phyloP scores from a whole-genome alignment of 2,797 vertebrate species.

The Dryobates pubescens region DNA sequence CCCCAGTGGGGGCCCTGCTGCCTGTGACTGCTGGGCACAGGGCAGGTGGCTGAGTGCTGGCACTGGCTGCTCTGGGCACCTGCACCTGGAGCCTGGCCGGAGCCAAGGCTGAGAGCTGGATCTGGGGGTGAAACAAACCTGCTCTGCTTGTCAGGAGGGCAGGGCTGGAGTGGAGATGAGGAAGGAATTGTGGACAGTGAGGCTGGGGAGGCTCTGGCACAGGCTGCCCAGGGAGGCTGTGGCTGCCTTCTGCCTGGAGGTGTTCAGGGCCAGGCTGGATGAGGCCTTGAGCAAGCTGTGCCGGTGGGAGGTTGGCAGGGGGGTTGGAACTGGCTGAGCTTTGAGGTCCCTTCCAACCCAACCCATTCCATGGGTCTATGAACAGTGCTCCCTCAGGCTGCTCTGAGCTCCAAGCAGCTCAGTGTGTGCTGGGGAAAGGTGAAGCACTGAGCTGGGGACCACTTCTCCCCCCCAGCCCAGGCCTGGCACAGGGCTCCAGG shows the following conservation, averaged over 20 bases:
- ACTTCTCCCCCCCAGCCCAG: fast-evolving
- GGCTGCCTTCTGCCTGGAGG: no score
- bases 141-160: background rate
- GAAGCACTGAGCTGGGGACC: background rate
- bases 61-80: background rate
- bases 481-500: background rate
- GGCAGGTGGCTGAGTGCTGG: background rate
- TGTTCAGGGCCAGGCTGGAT: no score
- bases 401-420: background rate
- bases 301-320: no score
- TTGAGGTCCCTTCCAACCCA: no score
- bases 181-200: no score
- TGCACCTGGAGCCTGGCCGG: background rate
- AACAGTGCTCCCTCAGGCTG: no score
- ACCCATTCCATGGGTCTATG: no score
- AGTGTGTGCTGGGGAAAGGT: background rate
- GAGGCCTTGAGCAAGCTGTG: no score
- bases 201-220: no score
- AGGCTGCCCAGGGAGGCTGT: no score
- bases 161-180: no score
- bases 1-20: background rate
- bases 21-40: fast-evolving
- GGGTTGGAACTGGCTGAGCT: no score
- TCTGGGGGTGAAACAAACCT: fast-evolving
- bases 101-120: background rate